Evolutionary conservation across 2,113 vertebrate genomes (phyloP), one percentile per base, ranked within the genome.

Genomic region (Orthochromis indermauri): DNA sequence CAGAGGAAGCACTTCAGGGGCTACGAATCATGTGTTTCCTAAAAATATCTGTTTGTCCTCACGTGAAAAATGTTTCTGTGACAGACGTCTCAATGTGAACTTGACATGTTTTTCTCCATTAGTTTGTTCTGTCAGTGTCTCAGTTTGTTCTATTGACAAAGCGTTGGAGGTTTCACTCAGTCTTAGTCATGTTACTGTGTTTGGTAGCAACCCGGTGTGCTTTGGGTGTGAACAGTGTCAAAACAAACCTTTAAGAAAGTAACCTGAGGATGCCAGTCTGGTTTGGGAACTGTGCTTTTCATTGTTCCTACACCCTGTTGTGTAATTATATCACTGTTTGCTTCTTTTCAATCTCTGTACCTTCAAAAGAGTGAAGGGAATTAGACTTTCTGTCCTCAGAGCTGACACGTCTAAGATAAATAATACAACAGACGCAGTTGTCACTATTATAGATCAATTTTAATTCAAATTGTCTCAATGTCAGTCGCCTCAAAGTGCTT

Each of bases 191-290:
- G 61, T 3, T 8, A 42, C 49, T 86, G 55, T 96, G 95, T 96
- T 96, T 95, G 35, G 68, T 96, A 92, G 95, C 95, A 96, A 96
- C 96, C 90, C 68, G 79, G 17, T 33, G 9, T 63, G 51, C 63
- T 73, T 16, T 81, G 94, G 89, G 95, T 66, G 94, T 88, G 86
- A 63, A 24, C 88, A 6, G 9, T 59, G 24, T 59, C 54, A 61
- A 83, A 83, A 84, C 87, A 83, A 86, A 84, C 89, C 14, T 11
- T 5, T 14, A 17, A 21, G 33, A 35, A 31, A 90, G 88, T 66
- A 91, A 94, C 66, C 13, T 0, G 2, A 63, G 6, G 24, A 80
- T 31, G 59, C 42, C 14, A 14, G 49, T 89, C 86, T 88, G 63
- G 19, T 81, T 80, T 21, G 55, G 83, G 61, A 53, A 45, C 33